Conservation (phyloP, 1,140 invertebrate genomes). For the Acromyrmex echinatior region DNA sequence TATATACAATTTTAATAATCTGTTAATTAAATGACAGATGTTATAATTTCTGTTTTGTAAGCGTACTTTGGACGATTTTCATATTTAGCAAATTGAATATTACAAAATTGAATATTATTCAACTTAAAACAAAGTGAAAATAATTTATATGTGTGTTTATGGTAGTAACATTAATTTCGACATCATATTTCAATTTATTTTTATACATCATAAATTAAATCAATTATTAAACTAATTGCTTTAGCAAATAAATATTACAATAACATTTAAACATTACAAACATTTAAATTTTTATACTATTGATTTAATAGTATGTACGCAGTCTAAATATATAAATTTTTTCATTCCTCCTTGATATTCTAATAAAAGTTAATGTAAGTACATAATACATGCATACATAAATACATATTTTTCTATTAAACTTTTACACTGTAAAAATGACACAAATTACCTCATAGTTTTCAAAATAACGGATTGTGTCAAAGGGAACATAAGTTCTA, state of each 20-base stretch:
- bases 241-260: not conserved
- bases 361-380: not conserved
- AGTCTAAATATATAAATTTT: not conserved
- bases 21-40: not conserved
- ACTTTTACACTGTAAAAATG: slow-evolving; percentile 10
- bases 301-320: not conserved
- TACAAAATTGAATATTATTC: not conserved
- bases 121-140: not conserved
- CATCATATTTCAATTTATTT: not conserved
- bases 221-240: not conserved
- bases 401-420: not conserved
- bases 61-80: not conserved
- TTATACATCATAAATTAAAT: not conserved
- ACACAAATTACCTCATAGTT: not conserved
- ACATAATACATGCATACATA: not conserved
- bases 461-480: not conserved
- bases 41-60: slow-evolving; percentile 2
- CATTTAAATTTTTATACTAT: slow-evolving; percentile 17
- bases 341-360: not conserved
- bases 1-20: not conserved
- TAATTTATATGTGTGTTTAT: not conserved
- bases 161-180: not conserved
- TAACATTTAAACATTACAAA: not conserved
- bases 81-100: not conserved
- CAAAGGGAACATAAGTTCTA: not conserved